Evolutionary conservation across 2,888 invertebrate species (phyloP).

Genomic region (Scaptomyza flava): DNA sequence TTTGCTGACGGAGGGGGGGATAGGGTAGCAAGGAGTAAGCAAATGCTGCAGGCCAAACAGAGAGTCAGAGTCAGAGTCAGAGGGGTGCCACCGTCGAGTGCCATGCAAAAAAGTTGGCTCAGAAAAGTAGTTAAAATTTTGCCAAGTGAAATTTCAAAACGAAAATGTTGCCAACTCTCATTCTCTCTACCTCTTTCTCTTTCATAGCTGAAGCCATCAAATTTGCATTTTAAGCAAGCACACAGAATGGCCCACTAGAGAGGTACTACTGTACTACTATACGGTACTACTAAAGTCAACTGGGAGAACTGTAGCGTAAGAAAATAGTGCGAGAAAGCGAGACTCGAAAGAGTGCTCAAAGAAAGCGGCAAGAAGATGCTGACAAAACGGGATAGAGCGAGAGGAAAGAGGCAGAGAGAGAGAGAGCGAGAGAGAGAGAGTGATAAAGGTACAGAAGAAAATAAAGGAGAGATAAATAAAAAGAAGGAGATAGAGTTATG

Average conservation of each 20-base stretch:
- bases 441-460: background rate
- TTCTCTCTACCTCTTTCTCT: background rate
- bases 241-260: constrained; percentile 47
- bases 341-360: constrained; percentile 15
- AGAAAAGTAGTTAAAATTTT: constrained; percentile 75
- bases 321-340: constrained; percentile 9
- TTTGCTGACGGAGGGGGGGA: background rate
- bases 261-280: constrained; percentile 15
- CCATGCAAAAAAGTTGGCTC: constrained; percentile 45
- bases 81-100: constrained; percentile 28
- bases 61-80: background rate
- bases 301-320: constrained; percentile 33
- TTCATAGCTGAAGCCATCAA: constrained; percentile 64
- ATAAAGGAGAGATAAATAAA: background rate
- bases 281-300: constrained; percentile 9
- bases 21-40: constrained; percentile 21
- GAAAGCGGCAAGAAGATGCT: background rate
- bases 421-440: background rate
- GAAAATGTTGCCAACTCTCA: constrained; percentile 57
- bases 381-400: background rate
- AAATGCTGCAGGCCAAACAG: constrained; percentile 44
- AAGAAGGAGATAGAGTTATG: background rate
- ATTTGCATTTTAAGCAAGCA: constrained; percentile 74
- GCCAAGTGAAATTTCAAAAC: constrained; percentile 74
- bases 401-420: background rate